Conservation (phyloP, 2,888 invertebrate genomes). For the Megamerina dolium region DNA sequence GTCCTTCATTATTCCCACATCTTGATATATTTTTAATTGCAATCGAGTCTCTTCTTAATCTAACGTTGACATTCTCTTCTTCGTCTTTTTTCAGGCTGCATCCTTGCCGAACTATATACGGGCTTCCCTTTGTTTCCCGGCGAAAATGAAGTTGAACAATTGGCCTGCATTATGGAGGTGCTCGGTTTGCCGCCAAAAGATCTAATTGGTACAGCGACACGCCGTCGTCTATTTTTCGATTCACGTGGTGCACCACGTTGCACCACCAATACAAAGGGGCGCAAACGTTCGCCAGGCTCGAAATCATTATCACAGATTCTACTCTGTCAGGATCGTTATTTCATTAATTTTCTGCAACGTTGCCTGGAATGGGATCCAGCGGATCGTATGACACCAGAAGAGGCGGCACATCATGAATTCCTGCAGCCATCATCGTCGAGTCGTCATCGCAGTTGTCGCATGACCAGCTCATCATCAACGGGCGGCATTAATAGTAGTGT, state of each 20-base stretch:
- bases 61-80: not conserved
- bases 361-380: slow-evolving; percentile 94
- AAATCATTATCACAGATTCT: slow-evolving; percentile 75
- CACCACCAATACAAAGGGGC: slow-evolving; percentile 88
- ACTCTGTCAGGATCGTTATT: slow-evolving; percentile 78
- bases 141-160: slow-evolving; percentile 93
- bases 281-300: slow-evolving; percentile 82
- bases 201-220: slow-evolving; percentile 76
- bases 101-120: slow-evolving; percentile 91
- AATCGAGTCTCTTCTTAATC: not conserved
- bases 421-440: slow-evolving; percentile 57
- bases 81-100: slow-evolving; percentile 64
- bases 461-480: slow-evolving; percentile 43
- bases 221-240: slow-evolving; percentile 78
- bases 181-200: slow-evolving; percentile 84
- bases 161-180: slow-evolving; percentile 96
- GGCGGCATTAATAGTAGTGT: slow-evolving; percentile 42
- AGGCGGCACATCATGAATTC: slow-evolving; percentile 86
- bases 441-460: slow-evolving; percentile 43
- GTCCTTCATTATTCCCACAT: no score
- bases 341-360: slow-evolving; percentile 83
- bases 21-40: no score
- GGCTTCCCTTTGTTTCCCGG: slow-evolving; percentile 95
- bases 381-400: slow-evolving; percentile 84
- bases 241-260: slow-evolving; percentile 87